Percentiles rank a stretch among this genome's conserved stretches.
Conservation (phyloP, 2,113 vertebrate genomes). For the Corydoras maculifer region DNA sequence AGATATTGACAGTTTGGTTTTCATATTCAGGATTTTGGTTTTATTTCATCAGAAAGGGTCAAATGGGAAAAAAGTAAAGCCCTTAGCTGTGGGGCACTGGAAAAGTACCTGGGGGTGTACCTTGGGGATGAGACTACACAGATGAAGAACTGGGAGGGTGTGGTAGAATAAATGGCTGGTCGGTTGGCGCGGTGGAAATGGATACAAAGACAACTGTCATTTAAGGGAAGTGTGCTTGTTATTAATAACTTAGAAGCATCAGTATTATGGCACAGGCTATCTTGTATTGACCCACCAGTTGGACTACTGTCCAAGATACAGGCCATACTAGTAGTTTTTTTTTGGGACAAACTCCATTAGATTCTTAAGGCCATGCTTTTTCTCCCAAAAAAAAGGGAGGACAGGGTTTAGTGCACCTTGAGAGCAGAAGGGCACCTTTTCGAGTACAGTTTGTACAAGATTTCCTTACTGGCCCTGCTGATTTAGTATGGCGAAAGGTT, state of each 20-base stretch:
- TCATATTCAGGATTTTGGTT: not conserved
- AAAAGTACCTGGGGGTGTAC: not conserved
- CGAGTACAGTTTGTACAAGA: not conserved
- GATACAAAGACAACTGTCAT: constrained; percentile 4
- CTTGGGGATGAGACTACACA: not conserved
- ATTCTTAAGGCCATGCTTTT: not conserved
- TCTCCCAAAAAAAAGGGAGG: not conserved
- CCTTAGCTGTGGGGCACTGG: not conserved
- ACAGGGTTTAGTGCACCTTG: too few relatives aligned
- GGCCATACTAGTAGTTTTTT: not conserved
- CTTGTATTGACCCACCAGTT: not conserved
- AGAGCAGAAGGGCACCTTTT: not conserved
- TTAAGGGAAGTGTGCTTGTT: constrained; percentile 5
- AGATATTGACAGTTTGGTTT: too few relatives aligned
- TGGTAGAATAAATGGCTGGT: not conserved
- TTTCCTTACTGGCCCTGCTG: not conserved
- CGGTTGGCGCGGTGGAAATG: constrained; percentile 6
- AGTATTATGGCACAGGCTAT: not conserved
- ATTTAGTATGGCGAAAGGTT: not conserved
- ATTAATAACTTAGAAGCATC: constrained; percentile 11
- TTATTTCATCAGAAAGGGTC: not conserved
- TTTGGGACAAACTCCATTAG: not conserved
- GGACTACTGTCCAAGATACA: not conserved
- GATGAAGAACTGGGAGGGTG: not conserved
- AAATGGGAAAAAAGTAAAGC: not conserved